Conservation (phyloP, 2,888 invertebrate species). For the Drosophila acutilabella region DNA sequence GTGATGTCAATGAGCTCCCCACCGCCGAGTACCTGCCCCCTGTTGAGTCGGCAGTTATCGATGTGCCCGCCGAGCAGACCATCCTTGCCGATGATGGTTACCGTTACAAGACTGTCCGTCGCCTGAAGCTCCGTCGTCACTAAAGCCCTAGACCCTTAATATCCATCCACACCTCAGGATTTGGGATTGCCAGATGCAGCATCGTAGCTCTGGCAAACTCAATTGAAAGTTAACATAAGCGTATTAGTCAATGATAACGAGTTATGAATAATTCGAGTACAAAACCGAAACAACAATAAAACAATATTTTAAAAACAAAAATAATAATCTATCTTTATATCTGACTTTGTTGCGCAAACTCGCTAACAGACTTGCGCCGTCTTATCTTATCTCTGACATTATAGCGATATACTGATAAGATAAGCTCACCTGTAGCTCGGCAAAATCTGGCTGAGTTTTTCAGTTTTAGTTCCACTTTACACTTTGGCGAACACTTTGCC, state of each 20-base stretch:
- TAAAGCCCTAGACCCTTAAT: neutral
- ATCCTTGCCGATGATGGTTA: constrained; percentile 68
- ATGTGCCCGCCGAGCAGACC: constrained; percentile 31
- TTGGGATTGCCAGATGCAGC: constrained; percentile 45
- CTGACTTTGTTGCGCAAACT: constrained; percentile 46
- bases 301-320: constrained; percentile 48
- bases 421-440: constrained; percentile 52
- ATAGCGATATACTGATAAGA: constrained; percentile 59
- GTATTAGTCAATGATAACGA: constrained; percentile 75
- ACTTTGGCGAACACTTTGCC: constrained; percentile 42
- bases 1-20: constrained; percentile 74
- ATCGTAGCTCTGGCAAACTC: constrained; percentile 38
- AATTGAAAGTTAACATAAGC: constrained; percentile 62
- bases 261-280: constrained; percentile 73
- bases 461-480: constrained; percentile 62
- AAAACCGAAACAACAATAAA: constrained; percentile 68
- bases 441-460: constrained; percentile 52
- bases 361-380: constrained; percentile 9
- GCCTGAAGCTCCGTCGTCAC: constrained; percentile 27
- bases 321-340: neutral
- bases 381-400: constrained; percentile 55
- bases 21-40: constrained; percentile 73
- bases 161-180: constrained; percentile 32
- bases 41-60: constrained; percentile 31
- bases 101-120: constrained; percentile 47